A percentile compares a stretch with the other conserved stretches of the same genome.
These are phyloP conservation scores for Colistium nudipinnis DNA, from an alignment of 2,113 vertebrate genomes.

Conservation along the genomic window DNA sequence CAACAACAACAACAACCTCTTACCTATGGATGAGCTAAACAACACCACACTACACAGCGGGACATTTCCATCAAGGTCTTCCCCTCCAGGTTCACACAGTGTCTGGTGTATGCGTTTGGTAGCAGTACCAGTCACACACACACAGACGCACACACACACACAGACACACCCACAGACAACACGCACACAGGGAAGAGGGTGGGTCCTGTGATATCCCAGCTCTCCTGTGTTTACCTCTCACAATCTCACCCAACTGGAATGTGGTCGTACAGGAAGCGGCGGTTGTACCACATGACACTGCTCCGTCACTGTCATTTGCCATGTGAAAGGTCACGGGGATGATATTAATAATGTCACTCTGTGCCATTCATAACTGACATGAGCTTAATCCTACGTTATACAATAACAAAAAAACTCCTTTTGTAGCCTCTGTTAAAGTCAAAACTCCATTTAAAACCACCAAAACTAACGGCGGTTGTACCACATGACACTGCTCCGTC, in stretches of 20 bases:
- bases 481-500: background rate
- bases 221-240: constrained; percentile 54
- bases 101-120: constrained; percentile 5
- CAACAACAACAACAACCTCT: too few relatives aligned
- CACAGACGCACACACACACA: constrained; percentile 38
- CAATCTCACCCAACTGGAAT: constrained; percentile 74
- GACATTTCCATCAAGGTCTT: constrained; percentile 26
- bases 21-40: constrained; percentile 49
- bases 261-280: constrained; percentile 75
- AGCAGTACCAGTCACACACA: too few relatives aligned
- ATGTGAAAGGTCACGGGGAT: constrained; percentile 20
- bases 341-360: accelerated
- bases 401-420: background rate
- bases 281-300: constrained; percentile 21
- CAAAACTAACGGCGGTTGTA: constrained; percentile 58
- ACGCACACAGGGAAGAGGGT: constrained; percentile 50
- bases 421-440: too few relatives aligned
- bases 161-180: constrained; percentile 48
- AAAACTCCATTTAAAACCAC: too few relatives aligned
- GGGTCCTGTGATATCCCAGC: constrained; percentile 31
- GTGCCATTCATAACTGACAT: background rate
- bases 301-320: background rate
- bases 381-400: background rate
- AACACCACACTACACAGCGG: background rate
- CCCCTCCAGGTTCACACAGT: background rate